Evolutionary conservation across 2,888 invertebrate genomes (phyloP), one percentile per base, ranked within the genome.

Genomic region (Sisyra terminalis): DNA sequence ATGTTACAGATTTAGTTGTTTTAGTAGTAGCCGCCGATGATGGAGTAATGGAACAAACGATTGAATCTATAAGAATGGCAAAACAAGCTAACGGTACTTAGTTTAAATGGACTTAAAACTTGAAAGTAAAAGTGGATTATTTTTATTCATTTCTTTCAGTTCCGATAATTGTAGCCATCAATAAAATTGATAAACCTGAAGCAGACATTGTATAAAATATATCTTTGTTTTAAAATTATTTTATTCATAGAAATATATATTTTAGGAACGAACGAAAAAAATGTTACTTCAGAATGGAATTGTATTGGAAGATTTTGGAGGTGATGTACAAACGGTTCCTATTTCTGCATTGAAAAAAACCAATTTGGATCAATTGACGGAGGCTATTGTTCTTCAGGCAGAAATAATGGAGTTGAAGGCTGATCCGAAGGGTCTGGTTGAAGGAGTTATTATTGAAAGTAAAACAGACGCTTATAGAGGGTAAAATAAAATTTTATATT

Each of bases 11-110:
- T 61, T 77, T 97, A 42, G 87, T 96, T 42, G 81, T 96, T 45
- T 66, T 97, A 43, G 96, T 98, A 17, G 92, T 99, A 32, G 98
- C 98, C 2, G 97, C 96, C 0, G 97, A 98, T 61, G 98, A 98
- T 64, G 96, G 98, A 3, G 94, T 97, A 35, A 97, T 94, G 92
- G 86, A 90, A 45, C 98, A 98, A 69, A 98, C 98, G 0, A 57
- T 81, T 2, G 92, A 98, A 64, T 90, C 89, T 18, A 82, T 98
- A 18, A 61, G 75, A 50, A 82, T 89, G 77, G 93, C 93, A 0
- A 70, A 71, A 54, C 74, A 79, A 50, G 81, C 87, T 0, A 66
- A 75, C 48, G 83, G 78, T 78, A 52, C 52, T 14, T 3, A 40
- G 14, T 11, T 32, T 34, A 32, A 11, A 9, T 13, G 14, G 9